These are phyloP conservation scores for Cheilosia pagana DNA, from an alignment of 2,888 invertebrate species.

Conservation along the genomic window DNA sequence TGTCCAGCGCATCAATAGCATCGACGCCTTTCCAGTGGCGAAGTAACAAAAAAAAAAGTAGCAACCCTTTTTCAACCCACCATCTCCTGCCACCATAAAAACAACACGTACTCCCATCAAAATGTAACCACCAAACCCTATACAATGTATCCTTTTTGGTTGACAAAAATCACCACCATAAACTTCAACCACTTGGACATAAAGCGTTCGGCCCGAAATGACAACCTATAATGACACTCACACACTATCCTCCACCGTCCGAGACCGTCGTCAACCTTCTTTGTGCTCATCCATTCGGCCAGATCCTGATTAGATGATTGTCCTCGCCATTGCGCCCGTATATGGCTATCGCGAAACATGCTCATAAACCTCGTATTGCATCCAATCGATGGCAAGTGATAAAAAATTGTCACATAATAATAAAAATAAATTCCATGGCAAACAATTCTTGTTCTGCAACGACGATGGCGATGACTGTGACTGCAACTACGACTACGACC, in stretches of 20 bases:
- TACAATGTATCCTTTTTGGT: constrained; percentile 39
- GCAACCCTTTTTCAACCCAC: neutral
- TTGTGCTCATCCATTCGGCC: constrained; percentile 52
- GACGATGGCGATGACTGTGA: constrained; percentile 19
- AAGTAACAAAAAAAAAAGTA: no score
- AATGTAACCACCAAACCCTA: constrained; percentile 29
- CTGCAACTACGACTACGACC: constrained; percentile 43
- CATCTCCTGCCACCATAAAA: neutral
- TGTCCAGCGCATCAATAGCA: no score
- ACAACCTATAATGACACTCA: constrained; percentile 69
- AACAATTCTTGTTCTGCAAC: constrained; percentile 67
- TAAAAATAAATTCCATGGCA: constrained; percentile 73
- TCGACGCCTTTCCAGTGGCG: no score
- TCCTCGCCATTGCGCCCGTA: neutral
- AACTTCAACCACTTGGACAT: constrained; percentile 50
- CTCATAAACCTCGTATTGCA: constrained; percentile 74
- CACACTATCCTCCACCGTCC: no score
- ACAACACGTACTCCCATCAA: neutral
- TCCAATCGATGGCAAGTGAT: constrained; percentile 75
- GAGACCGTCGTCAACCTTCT: constrained; percentile 35
- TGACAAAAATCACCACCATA: constrained; percentile 72
- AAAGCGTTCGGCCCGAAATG: constrained; percentile 66
- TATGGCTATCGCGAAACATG: constrained; percentile 64
- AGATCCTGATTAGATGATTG: constrained; percentile 73
- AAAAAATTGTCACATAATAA: constrained; percentile 75